phyloP scores from a whole-genome alignment of 2,113 vertebrate species.

The Forbesichthys agassizii region DNA sequence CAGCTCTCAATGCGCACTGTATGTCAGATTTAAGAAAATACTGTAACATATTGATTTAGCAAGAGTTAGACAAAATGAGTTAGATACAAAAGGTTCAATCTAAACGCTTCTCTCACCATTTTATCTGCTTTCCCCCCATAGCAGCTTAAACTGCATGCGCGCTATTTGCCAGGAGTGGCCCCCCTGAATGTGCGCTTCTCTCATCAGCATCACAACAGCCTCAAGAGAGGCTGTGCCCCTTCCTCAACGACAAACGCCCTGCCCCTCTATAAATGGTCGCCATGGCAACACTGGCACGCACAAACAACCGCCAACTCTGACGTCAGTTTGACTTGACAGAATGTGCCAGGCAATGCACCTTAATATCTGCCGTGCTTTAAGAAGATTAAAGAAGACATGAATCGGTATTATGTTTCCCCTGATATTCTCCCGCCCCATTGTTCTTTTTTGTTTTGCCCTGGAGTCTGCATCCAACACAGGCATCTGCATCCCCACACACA shows the following conservation, averaged over 20 bases:
- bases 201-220: constrained; percentile 41
- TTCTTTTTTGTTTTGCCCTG: neutral
- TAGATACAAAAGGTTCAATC: neutral
- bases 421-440: constrained; percentile 17
- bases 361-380: neutral
- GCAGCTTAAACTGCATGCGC: constrained; percentile 6
- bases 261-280: constrained; percentile 11
- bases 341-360: neutral
- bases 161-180: neutral
- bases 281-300: constrained; percentile 14
- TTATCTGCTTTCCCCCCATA: constrained; percentile 76
- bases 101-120: constrained; percentile 74
- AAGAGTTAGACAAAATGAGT: too few relatives aligned
- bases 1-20: too few relatives aligned
- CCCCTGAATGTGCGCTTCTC: constrained; percentile 2
- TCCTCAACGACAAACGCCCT: constrained; percentile 22
- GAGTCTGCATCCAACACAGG: constrained; percentile 10
- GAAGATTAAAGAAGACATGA: constrained; percentile 32
- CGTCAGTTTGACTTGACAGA: too few relatives aligned
- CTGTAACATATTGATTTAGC: too few relatives aligned
- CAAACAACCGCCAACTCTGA: too few relatives aligned
- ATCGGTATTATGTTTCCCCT: constrained; percentile 14
- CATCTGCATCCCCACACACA: neutral
- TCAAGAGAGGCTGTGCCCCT: constrained; percentile 30
- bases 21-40: too few relatives aligned